Evolutionary conservation across 2,113 vertebrate genomes (phyloP), one percentile per base, ranked within the genome.

Genomic region (Oreochromis tanganicae): DNA sequence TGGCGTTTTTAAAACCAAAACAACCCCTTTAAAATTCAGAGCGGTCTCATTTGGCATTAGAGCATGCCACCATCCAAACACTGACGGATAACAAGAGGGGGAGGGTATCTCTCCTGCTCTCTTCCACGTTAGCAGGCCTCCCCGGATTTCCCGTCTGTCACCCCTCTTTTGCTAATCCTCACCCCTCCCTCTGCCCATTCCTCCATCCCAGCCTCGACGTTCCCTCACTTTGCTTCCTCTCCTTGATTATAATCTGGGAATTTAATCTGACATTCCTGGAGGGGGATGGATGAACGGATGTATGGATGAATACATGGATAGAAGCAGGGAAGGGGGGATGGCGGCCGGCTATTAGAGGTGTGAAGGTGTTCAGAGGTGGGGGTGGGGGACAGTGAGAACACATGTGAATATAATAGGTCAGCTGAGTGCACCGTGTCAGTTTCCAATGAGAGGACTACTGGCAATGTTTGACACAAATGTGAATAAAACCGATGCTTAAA

Each of bases 71-170:
- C 54, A 50, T 73, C 82, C 27, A 63, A 14, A 63, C 43, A 48
- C 32, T 54, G 68, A 61, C 13, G 68, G 88, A 81, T 90, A 71
- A 71, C 63, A 89, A 57, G 48, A 29, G 71, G 87, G 82, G 88
- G 56, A 73, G 88, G 91, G 79, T 12, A 11, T 32, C 12, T 59
- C 84, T 83, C 84, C 61, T 83, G 52, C 84, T 71, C 89, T 81
- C 43, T 54, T 86, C 43, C 43, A 90, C n/a, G 48, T 85, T 81
- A 85, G 91, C 87, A 85, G 89, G 88, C 90, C 86, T 63, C 73
- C 87, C 71, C n/a, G 55, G 93, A 87, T 90, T 88, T 73, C 91
- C 94, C 87, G 86, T 95, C 95, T 95, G 94, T 92, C 89, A 86
- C 88, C 92, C 91, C 90, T 91, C 81, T 92, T 91, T 90, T 50